Base-by-base conservation (phyloP, 2,113 vertebrate species). In the Seriola rivoliana region DNA sequence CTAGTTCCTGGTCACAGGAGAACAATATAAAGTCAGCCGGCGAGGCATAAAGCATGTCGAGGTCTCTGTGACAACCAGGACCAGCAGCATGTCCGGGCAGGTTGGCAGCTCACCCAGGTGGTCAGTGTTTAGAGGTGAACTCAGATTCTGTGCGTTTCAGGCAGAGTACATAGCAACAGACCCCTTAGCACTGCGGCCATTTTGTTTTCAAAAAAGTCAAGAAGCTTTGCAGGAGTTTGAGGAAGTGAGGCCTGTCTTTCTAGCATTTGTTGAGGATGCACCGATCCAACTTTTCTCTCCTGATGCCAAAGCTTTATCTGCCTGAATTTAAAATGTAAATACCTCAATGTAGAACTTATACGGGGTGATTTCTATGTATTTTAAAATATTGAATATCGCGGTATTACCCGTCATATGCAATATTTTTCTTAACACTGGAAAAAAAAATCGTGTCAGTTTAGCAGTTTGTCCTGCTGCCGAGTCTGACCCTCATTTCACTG, bases 31-130 rank as follows among this genome's bases (percentile, higher is more conserved):
- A 62, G 40, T 71, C 13, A 65, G 34, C 38, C 3, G 25, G 25
- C 17, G 73, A 34, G 42, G 59, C 1, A 25, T n/a, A 58, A 50
- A 52, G 40, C 40, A 3, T 17, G 59, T 52, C 0, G 5, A 3
- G 0, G 54, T 82, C 64, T 76, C 75, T 4, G 25, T 76, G 87
- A 55, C 77, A 13, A 83, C 77, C 44, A 11, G 73, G 62, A 65
- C 6, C 74, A 4, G 63, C 76, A 42, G 77, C 89, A 0, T 67
- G 84, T 52, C 79, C 2, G n/a, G 77, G 7, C 91, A 85, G 42
- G 89, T 63, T 0, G 7, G 62, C 59, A 0, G 60, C 1, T 80
- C 54, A 5, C 62, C 72, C 54, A 73, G 68, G 48, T 2, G 78
- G 9, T 70, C 57, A 14, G 71, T 55, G 63, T 48, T 80, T 29